Percentiles rank a stretch among this genome's conserved stretches.
Evolutionary conservation across 1,140 invertebrate species (phyloP).

Genomic region (Calephelis nemesis): DNA sequence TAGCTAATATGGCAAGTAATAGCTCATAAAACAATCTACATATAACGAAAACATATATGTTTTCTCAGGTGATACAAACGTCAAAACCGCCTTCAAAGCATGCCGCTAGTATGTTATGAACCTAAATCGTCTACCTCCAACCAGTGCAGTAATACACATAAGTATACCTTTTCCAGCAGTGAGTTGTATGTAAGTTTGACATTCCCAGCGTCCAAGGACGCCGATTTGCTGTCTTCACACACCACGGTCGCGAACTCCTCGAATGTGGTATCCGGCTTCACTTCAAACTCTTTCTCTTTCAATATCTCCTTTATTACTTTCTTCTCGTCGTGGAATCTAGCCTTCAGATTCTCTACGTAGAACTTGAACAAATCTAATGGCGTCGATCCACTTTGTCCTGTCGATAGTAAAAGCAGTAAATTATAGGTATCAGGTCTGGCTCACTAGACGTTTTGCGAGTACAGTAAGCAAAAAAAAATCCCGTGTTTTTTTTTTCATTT

Average conservation of each 20-base stretch:
- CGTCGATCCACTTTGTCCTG: conserved; percentile 92
- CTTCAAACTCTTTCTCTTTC: conserved; percentile 94
- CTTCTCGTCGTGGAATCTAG: conserved; percentile 98
- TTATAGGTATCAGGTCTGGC: neutral
- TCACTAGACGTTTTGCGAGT: too few relatives aligned
- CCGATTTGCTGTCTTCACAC: conserved; percentile 95
- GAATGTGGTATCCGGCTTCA: conserved; percentile 93
- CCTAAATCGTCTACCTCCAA: too few relatives aligned
- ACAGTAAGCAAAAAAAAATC: too few relatives aligned
- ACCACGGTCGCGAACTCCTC: conserved; percentile 98
- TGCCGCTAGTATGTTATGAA: too few relatives aligned
- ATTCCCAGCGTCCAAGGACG: conserved; percentile 96
- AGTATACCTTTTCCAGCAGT: conserved; percentile 89
- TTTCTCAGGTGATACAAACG: neutral
- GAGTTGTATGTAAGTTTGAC: conserved; percentile 98
- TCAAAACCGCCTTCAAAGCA: too few relatives aligned
- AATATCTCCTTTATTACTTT: conserved; percentile 99
- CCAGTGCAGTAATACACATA: neutral
- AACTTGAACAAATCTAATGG: conserved; percentile 99
- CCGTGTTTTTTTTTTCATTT: too few relatives aligned
- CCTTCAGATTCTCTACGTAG: conserved; percentile 99
- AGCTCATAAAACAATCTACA: too few relatives aligned
- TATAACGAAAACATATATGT: too few relatives aligned
- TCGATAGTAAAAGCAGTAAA: conserved; percentile 2
- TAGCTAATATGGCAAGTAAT: too few relatives aligned